Base-by-base conservation (phyloP, 1,140 invertebrate species). In the Euura saliciscinereae region DNA sequence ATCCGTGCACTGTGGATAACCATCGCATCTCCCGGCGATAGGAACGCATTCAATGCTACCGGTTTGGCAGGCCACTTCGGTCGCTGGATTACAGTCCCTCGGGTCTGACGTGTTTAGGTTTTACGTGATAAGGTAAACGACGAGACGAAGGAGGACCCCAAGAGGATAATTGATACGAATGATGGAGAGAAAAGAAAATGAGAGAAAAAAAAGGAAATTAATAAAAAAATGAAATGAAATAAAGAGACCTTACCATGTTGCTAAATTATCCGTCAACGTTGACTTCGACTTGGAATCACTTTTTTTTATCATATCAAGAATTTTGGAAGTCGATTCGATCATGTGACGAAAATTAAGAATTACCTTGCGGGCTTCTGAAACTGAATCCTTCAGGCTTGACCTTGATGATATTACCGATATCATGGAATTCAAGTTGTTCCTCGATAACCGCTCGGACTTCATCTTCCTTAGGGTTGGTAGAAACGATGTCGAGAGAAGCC, bases 1-100 rank as follows among this genome's bases (percentile, higher is more conserved):
- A 72, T 91, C 90, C 5, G 74, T 71, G 78, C 91, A 92, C 71
- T 92, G 87, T n/a, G 70, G 2, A 0, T 77, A 59, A 42, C 85
- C 81, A 66, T 90, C 84, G 74, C 90, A 90, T 28, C 84, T 83
- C 13, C 82, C 83, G 68, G 86, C 81, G 75, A 85, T 76, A 59
- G 86, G 81, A 51, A 92, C 86, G 81, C 91, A 93, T 71, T 82
- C 76, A 65, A 28, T 28, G 28, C 28, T 28, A 28, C 90, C 90
- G 73, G 85, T 84, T 73, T 77, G 82, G 76, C 86, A 86, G 51
- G 68, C 79, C 68, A 85, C 76, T 71, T 84, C 77, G 5, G 76
- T 79, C 7, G 78, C 72, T 44, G 78, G 76, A 45, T 84, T 78
- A 65, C 85, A 86, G 75, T 84, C 79, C 7, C 65, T 68, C 28